Evolutionary conservation across 2,888 invertebrate species (phyloP), one percentile per base, ranked within the genome.

Genomic region (Sinopyrophorus schimmeli): DNA sequence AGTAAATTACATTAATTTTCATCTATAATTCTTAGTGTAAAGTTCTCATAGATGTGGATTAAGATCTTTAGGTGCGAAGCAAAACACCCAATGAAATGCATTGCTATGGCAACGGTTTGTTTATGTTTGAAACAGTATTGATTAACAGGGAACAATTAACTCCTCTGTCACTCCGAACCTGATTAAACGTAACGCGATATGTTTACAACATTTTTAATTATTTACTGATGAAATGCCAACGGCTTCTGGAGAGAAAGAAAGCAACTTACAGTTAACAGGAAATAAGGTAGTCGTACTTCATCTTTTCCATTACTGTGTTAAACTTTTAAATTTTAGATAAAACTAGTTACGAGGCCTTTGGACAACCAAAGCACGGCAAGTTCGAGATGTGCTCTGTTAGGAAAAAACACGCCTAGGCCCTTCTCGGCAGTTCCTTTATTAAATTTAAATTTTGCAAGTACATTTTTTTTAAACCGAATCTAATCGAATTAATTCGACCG

Each of bases 391-490:
- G 57, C 60, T n/a, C 54, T 67, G 24, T 47, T 70, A 10, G 50
- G 57, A 5, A 62, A 62, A 54, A 60, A 62, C 11, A 59, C 57
- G 31, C 59, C 64, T 5, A 58, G 71, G 41, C 67, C 70, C 3
- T 60, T 63, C 7, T 71, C 71, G 2, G 68, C 68, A 6, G 57
- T 71, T 14, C 70, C 71, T 9, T 35, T 58, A 7, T 54, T 71
- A 18, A 40, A 49, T 20, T 49, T 61, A 17, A 18, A 26, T 28
- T 39, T 28, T 16, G 50, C 44, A 31, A 6, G 27, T 23, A 20
- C 9, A 5, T 35, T 41, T 26, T 12, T 27, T 10, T n/a, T 21
- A 10, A 32, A 16, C 15, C 14, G 17, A 28, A 10, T 14, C 6
- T 18, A 4, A 18, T 18, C 4, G 7, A 2, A 14, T 4, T 10